Evolutionary conservation across 1,140 invertebrate genomes (phyloP).

Genomic region (Anadara kagoshimensis): DNA sequence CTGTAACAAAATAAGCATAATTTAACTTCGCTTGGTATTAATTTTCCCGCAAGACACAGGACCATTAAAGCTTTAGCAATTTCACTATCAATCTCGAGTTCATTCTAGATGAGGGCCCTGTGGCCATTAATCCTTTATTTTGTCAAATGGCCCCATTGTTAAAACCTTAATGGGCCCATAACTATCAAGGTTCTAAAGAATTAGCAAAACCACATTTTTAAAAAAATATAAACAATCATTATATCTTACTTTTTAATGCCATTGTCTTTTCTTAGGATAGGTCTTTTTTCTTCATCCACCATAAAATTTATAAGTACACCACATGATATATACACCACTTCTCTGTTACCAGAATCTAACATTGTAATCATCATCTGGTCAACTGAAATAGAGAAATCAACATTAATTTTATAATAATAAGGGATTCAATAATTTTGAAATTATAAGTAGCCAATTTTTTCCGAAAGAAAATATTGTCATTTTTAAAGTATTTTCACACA

Average conservation of each 20-base stretch:
- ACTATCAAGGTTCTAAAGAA: too few species aligned
- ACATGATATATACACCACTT: constrained; percentile 78
- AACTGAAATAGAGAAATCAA: constrained; percentile 70
- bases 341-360: constrained; percentile 76
- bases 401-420: not conserved
- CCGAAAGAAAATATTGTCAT: not conserved
- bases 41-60: too few species aligned
- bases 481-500: too few species aligned
- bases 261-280: constrained; percentile 75
- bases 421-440: not conserved
- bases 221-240: not conserved
- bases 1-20: too few species aligned
- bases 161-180: too few species aligned
- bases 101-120: too few species aligned
- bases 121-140: too few species aligned
- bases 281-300: constrained; percentile 78
- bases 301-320: constrained; percentile 84
- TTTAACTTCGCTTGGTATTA: too few species aligned
- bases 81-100: too few species aligned
- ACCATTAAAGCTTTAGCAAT: too few species aligned
- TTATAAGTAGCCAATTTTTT: not conserved
- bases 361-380: constrained; percentile 75
- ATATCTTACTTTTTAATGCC: constrained; percentile 73
- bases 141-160: too few species aligned
- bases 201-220: too few species aligned